phyloP scores from a whole-genome alignment of 2,113 vertebrate genomes.

The Platysteira castanea region DNA sequence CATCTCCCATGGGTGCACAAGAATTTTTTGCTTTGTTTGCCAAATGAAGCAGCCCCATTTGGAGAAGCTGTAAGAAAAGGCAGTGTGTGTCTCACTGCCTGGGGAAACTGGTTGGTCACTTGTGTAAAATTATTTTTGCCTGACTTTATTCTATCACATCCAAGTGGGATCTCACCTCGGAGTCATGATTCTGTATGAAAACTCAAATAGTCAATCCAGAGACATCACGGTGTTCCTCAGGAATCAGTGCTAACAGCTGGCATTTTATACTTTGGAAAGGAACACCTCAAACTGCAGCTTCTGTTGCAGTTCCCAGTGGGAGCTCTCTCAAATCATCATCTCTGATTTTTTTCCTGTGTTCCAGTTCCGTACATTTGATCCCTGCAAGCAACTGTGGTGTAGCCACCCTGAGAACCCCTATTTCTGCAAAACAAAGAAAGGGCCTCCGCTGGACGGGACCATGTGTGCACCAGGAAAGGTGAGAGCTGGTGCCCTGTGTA shows the following conservation, averaged over 20 bases:
- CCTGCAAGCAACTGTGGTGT: constrained; percentile 97
- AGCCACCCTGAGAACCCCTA: constrained; percentile 97
- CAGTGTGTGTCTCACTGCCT: accelerated
- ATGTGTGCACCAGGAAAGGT: constrained; percentile 94
- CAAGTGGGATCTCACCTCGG: background rate
- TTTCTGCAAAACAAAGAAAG: constrained; percentile 99
- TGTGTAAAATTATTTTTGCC: background rate
- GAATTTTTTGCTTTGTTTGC: background rate
- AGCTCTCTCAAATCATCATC: background rate
- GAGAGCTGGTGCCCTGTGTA: background rate
- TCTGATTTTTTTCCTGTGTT: constrained; percentile 9
- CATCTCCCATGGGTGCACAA: background rate
- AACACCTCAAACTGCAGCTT: background rate
- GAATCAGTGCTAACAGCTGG: background rate
- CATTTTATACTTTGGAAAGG: background rate
- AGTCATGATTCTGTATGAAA: background rate
- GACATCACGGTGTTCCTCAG: accelerated
- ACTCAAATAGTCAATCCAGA: background rate
- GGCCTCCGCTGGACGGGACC: constrained; percentile 94
- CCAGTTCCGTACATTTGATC: constrained; percentile 95
- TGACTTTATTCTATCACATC: accelerated
- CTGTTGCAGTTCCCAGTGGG: background rate
- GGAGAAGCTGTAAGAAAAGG: background rate
- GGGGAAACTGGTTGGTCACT: background rate
- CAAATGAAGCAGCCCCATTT: background rate